Percentiles rank a stretch among this genome's conserved stretches.
These are phyloP conservation scores for Rhinogobio ventralis DNA, from an alignment of 2,797 vertebrate species.

Conservation along the genomic window DNA sequence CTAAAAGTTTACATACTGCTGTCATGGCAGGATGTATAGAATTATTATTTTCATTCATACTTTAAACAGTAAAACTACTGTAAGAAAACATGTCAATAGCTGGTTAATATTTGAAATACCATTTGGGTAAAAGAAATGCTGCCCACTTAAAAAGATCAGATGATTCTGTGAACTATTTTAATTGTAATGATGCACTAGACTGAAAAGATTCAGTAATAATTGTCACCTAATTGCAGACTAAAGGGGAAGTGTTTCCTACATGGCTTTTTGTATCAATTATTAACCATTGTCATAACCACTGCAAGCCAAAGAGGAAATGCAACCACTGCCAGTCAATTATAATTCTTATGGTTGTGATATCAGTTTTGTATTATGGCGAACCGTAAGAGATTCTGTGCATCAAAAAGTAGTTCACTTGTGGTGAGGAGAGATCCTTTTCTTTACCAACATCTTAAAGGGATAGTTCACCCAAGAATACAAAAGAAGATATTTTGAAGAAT, in stretches of 20 bases:
- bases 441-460: neutral
- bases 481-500: too few species aligned
- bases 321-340: slow-evolving; percentile 40
- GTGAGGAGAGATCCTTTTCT: neutral
- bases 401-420: slow-evolving; percentile 17
- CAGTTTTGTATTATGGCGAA: slow-evolving; percentile 21
- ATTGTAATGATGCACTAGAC: slow-evolving; percentile 24
- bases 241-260: slow-evolving; percentile 18
- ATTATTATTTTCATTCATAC: neutral
- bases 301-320: slow-evolving; percentile 45
- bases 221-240: neutral
- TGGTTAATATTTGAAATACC: neutral
- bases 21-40: neutral
- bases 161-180: slow-evolving; percentile 1
- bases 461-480: neutral
- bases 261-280: slow-evolving; percentile 16
- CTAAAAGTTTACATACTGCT: neutral
- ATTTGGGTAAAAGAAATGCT: slow-evolving; percentile 4
- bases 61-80: slow-evolving; percentile 9
- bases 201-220: slow-evolving; percentile 11
- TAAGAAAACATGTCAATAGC: neutral
- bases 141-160: neutral
- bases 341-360: slow-evolving; percentile 26
- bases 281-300: slow-evolving; percentile 8
- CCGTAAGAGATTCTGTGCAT: slow-evolving; percentile 1